Base-by-base conservation (phyloP, 2,888 invertebrate genomes). In the Chaetoderma sp. region DNA sequence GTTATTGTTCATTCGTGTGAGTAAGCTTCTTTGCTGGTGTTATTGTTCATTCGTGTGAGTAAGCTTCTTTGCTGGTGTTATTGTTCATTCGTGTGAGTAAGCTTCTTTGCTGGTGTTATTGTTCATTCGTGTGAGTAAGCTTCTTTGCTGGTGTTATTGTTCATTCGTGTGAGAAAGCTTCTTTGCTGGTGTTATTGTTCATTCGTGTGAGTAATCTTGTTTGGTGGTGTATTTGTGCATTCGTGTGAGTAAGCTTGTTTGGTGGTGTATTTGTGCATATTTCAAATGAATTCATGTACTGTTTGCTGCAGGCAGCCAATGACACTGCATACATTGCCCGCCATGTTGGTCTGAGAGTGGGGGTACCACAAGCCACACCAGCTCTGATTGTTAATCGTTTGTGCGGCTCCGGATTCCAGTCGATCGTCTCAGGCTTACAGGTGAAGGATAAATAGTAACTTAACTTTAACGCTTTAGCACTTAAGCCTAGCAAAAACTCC, bases 341-440 rank as follows among this genome's bases (percentile, higher is more conserved):
- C 8, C 98, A 98, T 86, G 92, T 93, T n/a, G 90, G 92, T 0
- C 89, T 99, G 21, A 90, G 92, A 76, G 90, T 91, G 72, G 97
- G 96, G 50, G 91, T 98, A 60, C 95, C 96, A 6, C 87, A 92
- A 1, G 59, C 62, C 36, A 91, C 88, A 66, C 96, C 97, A 1
- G 96, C 94, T 0, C 88, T 95, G 1, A 92, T 92, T 56, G 90
- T 99, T 54, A 99, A 98, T 88, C 89, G 98, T 70, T 89, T 99
- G 21, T 99, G 99, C 86, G 99, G 98, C 18, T 97, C 97, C 32
- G 98, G 98, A 1, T 99, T 99, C 87, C 98, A 99, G 86, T 91
- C 98, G 0, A 89, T 99, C 68, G 91, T 97, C 21, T 95, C 92
- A 88, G 94, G 93, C 60, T 93, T 93, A 39, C 96, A 96, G 90